Evolutionary conservation across 2,888 invertebrate species (phyloP).

Genomic region (Calephelis perditalis): DNA sequence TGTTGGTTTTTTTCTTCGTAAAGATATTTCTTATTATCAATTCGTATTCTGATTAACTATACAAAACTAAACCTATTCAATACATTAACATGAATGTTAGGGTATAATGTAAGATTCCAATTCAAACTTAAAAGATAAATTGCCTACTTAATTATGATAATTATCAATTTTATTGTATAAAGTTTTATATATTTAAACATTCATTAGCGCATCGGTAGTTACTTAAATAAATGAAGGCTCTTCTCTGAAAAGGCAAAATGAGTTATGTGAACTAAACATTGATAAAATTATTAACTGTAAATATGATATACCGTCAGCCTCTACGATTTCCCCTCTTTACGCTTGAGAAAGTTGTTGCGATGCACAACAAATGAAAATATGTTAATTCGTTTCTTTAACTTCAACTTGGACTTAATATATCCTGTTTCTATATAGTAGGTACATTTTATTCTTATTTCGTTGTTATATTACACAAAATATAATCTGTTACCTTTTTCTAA

Average conservation of each 20-base stretch:
- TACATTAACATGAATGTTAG: neutral
- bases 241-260: neutral
- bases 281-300: constrained; percentile 13
- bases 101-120: neutral
- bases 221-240: neutral
- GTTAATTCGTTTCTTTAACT: constrained; percentile 13
- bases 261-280: constrained; percentile 12
- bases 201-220: neutral
- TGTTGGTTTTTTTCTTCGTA: neutral
- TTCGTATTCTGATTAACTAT: neutral
- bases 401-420: constrained; percentile 12
- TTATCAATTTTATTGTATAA: neutral
- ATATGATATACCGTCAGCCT: constrained; percentile 11
- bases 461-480: too few species aligned
- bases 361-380: constrained; percentile 13
- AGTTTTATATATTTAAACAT: neutral
- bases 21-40: neutral
- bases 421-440: constrained; percentile 3
- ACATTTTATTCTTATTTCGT: too few species aligned
- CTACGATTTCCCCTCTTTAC: constrained; percentile 13
- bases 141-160: constrained; percentile 3
- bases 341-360: constrained; percentile 13
- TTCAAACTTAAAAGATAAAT: neutral
- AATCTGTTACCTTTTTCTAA: too few species aligned
- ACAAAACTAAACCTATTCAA: neutral